These are phyloP conservation scores for Dromius quadrimaculatus DNA, from an alignment of 2,888 invertebrate genomes.

Conservation along the genomic window DNA sequence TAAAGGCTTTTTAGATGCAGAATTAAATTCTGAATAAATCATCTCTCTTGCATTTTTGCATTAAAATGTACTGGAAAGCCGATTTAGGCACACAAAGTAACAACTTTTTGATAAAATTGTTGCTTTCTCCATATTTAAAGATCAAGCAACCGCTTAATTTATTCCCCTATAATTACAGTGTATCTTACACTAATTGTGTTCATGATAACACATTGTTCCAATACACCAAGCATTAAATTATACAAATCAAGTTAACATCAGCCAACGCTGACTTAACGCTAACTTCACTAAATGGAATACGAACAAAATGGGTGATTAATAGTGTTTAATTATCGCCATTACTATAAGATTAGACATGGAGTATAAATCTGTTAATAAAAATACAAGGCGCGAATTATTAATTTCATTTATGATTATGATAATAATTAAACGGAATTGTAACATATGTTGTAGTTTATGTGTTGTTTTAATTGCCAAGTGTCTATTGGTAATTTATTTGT, in stretches of 20 bases:
- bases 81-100: too few relatives aligned
- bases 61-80: too few relatives aligned
- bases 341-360: conserved; percentile 27
- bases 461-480: too few relatives aligned
- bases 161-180: conserved; percentile 16
- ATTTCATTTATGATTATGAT: conserved; percentile 31
- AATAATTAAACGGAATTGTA: background rate
- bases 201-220: conserved; percentile 29
- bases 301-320: conserved; percentile 36
- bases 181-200: conserved; percentile 4
- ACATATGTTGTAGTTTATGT: conserved; percentile 6
- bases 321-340: conserved; percentile 36
- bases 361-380: conserved; percentile 10
- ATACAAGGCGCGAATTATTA: conserved; percentile 8
- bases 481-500: too few relatives aligned
- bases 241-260: conserved; percentile 29
- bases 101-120: too few relatives aligned
- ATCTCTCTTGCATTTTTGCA: too few relatives aligned
- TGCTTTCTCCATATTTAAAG: too few relatives aligned
- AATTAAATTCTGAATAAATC: too few relatives aligned
- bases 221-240: conserved; percentile 31
- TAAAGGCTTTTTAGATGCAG: too few relatives aligned
- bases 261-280: conserved; percentile 10
- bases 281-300: conserved; percentile 18
- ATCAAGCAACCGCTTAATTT: conserved; percentile 21